A percentile compares a stretch with the other conserved stretches of the same genome.
phyloP scores from a whole-genome alignment of 2,888 invertebrate genomes.

The Nemapogon koenigi region DNA sequence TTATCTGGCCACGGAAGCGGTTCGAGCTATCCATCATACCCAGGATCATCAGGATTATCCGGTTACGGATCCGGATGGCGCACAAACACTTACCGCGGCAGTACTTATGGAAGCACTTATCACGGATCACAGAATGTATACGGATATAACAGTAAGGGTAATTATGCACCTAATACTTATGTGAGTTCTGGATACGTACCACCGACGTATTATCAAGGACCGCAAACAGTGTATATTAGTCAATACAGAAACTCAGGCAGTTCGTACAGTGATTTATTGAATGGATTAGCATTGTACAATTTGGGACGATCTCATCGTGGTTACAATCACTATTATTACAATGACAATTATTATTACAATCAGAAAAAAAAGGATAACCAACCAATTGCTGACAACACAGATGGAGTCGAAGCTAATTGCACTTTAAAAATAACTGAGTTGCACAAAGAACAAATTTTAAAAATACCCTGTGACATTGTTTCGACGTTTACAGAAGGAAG shows the following conservation, averaged over 20 bases:
- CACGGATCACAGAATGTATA: slow-evolving; percentile 4
- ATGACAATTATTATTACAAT: slow-evolving; percentile 44
- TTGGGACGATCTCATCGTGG: slow-evolving; percentile 42
- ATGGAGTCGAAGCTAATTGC: slow-evolving; percentile 34
- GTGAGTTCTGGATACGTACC: slow-evolving; percentile 11
- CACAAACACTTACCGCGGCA: not conserved
- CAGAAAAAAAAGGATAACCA: slow-evolving; percentile 22
- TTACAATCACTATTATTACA: slow-evolving; percentile 38
- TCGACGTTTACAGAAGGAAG: slow-evolving; percentile 45
- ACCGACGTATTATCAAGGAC: slow-evolving; percentile 23
- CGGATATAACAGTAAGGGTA: slow-evolving; percentile 18
- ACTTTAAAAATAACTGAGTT: slow-evolving; percentile 38
- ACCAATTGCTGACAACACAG: slow-evolving; percentile 17
- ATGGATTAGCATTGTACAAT: slow-evolving; percentile 46
- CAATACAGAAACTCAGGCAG: slow-evolving; percentile 46
- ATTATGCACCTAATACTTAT: not conserved
- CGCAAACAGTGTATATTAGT: slow-evolving; percentile 42
- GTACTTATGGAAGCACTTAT: not conserved
- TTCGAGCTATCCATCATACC: not conserved
- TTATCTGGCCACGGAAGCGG: slow-evolving; percentile 9
- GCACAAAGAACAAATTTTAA: slow-evolving; percentile 29
- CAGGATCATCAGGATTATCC: slow-evolving; percentile 4
- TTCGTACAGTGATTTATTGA: slow-evolving; percentile 41
- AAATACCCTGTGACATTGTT: slow-evolving; percentile 53
- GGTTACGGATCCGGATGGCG: slow-evolving; percentile 5